Conservation (phyloP, 1,140 invertebrate genomes). For the Drosophila asahinai region DNA sequence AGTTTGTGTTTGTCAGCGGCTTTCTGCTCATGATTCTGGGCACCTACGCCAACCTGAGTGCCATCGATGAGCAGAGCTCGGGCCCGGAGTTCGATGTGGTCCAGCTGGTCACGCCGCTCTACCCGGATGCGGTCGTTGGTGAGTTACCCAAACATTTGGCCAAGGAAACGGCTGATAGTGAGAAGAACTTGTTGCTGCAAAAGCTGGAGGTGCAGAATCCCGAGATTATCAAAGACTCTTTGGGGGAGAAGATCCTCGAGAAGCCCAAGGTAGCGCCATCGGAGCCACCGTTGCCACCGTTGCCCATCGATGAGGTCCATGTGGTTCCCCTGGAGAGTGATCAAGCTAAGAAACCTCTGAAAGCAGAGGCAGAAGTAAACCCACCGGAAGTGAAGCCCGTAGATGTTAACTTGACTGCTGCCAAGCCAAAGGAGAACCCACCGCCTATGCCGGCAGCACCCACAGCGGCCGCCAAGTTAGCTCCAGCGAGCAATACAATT, state of each 20-base stretch:
- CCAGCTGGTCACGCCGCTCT: slow-evolving; percentile 66
- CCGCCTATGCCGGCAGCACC: slow-evolving; percentile 2
- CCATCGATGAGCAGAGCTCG: slow-evolving; percentile 88
- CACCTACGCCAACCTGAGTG: slow-evolving; percentile 94
- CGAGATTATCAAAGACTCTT: slow-evolving; percentile 6
- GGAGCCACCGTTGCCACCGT: slow-evolving; percentile 61
- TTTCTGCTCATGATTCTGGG: slow-evolving; percentile 93
- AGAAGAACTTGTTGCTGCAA: slow-evolving; percentile 22
- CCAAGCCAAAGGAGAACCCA: slow-evolving; percentile 25
- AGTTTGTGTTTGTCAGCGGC: slow-evolving; percentile 91
- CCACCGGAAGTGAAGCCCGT: slow-evolving; percentile 9
- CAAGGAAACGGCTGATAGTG: slow-evolving; percentile 26
- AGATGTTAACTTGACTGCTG: slow-evolving; percentile 9
- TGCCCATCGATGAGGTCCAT: slow-evolving; percentile 74
- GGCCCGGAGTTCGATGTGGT: slow-evolving; percentile 68
- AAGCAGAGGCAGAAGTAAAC: neutral
- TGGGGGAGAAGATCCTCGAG: slow-evolving; percentile 25
- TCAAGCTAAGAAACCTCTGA: slow-evolving; percentile 10
- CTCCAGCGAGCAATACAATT: slow-evolving; percentile 61
- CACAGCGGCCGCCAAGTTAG: neutral
- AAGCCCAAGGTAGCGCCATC: slow-evolving; percentile 16
- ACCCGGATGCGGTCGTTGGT: slow-evolving; percentile 60
- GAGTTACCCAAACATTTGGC: slow-evolving; percentile 58
- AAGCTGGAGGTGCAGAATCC: slow-evolving; percentile 39
- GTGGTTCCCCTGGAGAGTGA: slow-evolving; percentile 25